A percentile compares a stretch with the other conserved stretches of the same genome.
Evolutionary conservation across 2,888 invertebrate genomes (phyloP).

Genomic region (Thelaira solivaga): DNA sequence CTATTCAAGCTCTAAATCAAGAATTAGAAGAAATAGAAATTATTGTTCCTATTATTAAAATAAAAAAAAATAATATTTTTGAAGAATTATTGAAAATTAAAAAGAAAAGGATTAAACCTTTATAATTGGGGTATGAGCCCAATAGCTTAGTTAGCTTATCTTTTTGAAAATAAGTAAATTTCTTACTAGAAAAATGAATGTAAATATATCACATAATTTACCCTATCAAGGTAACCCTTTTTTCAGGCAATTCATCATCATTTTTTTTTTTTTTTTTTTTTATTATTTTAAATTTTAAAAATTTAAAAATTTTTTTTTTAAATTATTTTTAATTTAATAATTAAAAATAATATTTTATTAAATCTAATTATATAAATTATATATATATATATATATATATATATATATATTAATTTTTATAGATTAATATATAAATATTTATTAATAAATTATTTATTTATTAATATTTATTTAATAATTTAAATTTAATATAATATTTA

Average conservation of each 20-base stretch:
- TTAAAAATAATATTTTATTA: too few relatives aligned
- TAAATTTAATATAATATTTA: too few relatives aligned
- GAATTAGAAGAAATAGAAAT: conserved; percentile 78
- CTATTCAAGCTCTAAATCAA: conserved; percentile 80
- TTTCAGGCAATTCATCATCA: conserved; percentile 67
- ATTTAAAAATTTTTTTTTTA: too few relatives aligned
- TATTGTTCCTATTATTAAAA: conserved; percentile 76
- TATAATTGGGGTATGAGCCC: conserved; percentile 78
- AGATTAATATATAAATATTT: too few relatives aligned
- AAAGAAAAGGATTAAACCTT: conserved; percentile 78
- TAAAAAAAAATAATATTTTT: conserved; percentile 79
- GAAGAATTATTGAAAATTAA: conserved; percentile 78
- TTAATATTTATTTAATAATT: too few relatives aligned
- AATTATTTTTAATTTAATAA: too few relatives aligned
- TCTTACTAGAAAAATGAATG: conserved; percentile 62
- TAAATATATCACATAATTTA: conserved; percentile 78
- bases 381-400: too few relatives aligned
- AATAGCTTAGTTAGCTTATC: conserved; percentile 79
- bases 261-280: conserved; percentile 61
- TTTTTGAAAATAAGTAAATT: conserved; percentile 79
- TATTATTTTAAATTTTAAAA: too few relatives aligned
- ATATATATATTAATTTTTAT: too few relatives aligned
- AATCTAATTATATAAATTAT: too few relatives aligned
- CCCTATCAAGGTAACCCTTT: conserved; percentile 83
- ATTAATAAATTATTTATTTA: too few relatives aligned